Base-by-base conservation (phyloP, 2,888 invertebrate genomes). In the Drosophila acutilabella region DNA sequence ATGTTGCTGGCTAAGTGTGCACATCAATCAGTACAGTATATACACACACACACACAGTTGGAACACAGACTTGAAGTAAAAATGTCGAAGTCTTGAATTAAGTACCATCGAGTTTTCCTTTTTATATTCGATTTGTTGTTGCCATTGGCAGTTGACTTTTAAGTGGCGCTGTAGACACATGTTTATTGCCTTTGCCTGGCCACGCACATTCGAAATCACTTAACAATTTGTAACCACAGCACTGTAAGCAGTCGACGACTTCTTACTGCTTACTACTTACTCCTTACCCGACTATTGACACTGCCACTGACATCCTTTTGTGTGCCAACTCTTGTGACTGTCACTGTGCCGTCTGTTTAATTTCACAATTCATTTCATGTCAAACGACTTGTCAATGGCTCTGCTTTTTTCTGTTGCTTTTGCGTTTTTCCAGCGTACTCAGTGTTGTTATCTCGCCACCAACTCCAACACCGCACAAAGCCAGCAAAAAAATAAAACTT, bases 281-380 rank as follows among this genome's bases (percentile, higher is more conserved):
- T 26, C 1, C 30, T 30, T 8, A 30, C 7, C 20, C 11, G 8
- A 40, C 4, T n/a, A 45, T 44, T 23, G 42, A 53, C 51, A 50
- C 42, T 42, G 45, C 2, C 70, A 41, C 45, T 48, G 41, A 60
- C 64, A 72, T 61, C 51, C 68, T 48, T 64, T 61, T 57, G 36
- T 57, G 36, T 52, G 54, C 42, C 45, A 13, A 23, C 48, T 61
- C 16, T 44, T 67, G 54, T 60, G 67, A 56, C 70, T 81, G 71
- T 70, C 78, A 74, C 52, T 73, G 66, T 80, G 65, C 57, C 58
- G 69, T 66, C 78, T 80, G 78, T 75, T 81, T 81, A 88, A 89
- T 89, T 86, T 88, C 80, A 84, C 89, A 86, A 88, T 89, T 86
- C 86, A 89, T 89, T 86, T 86, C 74, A 85, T 89, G 85, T 84